Conservation (phyloP, 2,888 invertebrate genomes). For the Axea sp. region DNA sequence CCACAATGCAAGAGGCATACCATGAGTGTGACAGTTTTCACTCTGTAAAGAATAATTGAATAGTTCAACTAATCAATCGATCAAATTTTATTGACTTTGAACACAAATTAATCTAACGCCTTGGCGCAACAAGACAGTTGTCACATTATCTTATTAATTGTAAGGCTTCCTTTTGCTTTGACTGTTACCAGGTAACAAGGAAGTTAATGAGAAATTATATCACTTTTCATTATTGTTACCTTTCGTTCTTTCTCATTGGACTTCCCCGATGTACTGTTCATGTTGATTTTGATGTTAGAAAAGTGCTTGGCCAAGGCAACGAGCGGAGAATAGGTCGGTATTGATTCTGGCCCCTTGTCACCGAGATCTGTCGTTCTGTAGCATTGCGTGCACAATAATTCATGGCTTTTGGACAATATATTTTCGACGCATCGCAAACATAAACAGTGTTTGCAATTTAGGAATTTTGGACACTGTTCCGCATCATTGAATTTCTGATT, state of each 20-base stretch:
- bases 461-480: conserved; percentile 86
- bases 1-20: conserved; percentile 84
- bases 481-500: conserved; percentile 87
- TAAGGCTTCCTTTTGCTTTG: conserved; percentile 1
- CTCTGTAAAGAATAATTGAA: conserved; percentile 74
- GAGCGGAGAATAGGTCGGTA: conserved; percentile 85
- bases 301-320: conserved; percentile 85
- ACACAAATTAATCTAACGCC: conserved; percentile 5
- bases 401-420: conserved; percentile 84
- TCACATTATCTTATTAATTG: not conserved
- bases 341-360: conserved; percentile 84
- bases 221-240: conserved; percentile 70
- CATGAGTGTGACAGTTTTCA: conserved; percentile 86
- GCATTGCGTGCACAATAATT: conserved; percentile 86
- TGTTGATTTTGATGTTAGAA: conserved; percentile 81
- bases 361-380: conserved; percentile 87
- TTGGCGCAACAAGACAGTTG: not conserved
- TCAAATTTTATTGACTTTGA: not conserved
- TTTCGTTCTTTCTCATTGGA: conserved; percentile 79
- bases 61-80: not conserved
- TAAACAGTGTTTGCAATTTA: conserved; percentile 89
- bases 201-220: too few relatives aligned
- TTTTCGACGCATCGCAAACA: conserved; percentile 87
- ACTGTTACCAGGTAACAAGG: too few relatives aligned
- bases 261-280: conserved; percentile 79